Conservation (phyloP, 2,888 invertebrate genomes). For the Bombylius major region DNA sequence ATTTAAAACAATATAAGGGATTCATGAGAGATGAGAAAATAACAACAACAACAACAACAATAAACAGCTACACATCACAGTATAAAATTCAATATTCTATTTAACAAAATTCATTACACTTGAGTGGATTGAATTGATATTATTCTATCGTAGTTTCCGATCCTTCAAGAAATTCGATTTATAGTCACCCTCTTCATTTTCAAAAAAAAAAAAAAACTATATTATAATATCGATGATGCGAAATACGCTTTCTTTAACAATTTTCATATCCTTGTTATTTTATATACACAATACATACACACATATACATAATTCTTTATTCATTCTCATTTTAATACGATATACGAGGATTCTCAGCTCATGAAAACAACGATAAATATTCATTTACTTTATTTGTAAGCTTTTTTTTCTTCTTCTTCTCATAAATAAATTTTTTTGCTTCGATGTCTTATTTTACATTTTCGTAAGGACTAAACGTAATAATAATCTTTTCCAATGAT, state of each 20-base stretch:
- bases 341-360: not conserved
- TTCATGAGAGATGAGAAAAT: no score
- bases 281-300: no score
- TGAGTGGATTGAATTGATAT: not conserved
- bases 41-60: no score
- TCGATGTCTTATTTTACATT: not conserved
- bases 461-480: not conserved
- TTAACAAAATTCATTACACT: not conserved
- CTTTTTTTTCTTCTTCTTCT: not conserved
- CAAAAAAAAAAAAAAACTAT: no score
- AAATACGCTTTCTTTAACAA: no score
- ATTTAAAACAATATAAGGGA: no score
- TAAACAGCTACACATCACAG: no score
- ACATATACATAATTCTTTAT: not conserved
- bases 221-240: no score
- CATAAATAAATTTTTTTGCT: not conserved
- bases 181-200: not conserved
- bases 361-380: not conserved
- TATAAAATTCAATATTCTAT: not conserved
- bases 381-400: not conserved
- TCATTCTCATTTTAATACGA: not conserved
- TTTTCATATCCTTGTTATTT: no score
- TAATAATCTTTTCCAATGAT: no score
- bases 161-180: not conserved
- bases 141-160: not conserved